Conservation (phyloP, 2,113 vertebrate genomes). For the Ptychochromis oligacanthus region DNA sequence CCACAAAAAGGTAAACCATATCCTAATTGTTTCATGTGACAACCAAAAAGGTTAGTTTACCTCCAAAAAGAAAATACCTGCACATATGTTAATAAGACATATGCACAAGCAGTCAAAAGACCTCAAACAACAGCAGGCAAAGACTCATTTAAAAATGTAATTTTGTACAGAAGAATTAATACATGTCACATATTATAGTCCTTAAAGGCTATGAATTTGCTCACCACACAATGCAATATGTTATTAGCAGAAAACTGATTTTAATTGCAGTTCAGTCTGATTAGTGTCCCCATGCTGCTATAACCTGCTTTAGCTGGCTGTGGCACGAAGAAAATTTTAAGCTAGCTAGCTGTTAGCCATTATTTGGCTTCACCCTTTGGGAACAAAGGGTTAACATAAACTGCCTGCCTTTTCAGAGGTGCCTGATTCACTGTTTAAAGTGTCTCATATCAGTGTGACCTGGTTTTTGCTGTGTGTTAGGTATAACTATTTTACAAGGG, state of each 20-base stretch:
- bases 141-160: accelerated
- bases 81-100: not conserved
- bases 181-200: too few species aligned
- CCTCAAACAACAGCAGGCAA: accelerated
- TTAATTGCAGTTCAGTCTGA: too few species aligned
- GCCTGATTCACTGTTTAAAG: not conserved
- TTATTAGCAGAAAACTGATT: not conserved
- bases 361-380: too few species aligned
- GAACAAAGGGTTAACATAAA: accelerated
- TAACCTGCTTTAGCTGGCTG: not conserved
- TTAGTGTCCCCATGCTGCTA: too few species aligned
- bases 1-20: too few species aligned
- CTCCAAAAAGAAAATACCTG: too few species aligned
- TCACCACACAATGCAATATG: not conserved
- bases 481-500: not conserved
- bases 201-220: not conserved
- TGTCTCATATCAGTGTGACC: not conserved
- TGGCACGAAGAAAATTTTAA: not conserved
- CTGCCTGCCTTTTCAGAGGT: not conserved
- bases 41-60: too few species aligned
- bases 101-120: too few species aligned
- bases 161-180: too few species aligned
- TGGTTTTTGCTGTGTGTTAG: not conserved
- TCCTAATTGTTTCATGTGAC: too few species aligned
- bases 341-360: not conserved